A percentile compares a stretch with the other conserved stretches of the same genome.
These are phyloP conservation scores for Thermophis baileyi DNA, from an alignment of 2,113 vertebrate species.

Conservation along the genomic window DNA sequence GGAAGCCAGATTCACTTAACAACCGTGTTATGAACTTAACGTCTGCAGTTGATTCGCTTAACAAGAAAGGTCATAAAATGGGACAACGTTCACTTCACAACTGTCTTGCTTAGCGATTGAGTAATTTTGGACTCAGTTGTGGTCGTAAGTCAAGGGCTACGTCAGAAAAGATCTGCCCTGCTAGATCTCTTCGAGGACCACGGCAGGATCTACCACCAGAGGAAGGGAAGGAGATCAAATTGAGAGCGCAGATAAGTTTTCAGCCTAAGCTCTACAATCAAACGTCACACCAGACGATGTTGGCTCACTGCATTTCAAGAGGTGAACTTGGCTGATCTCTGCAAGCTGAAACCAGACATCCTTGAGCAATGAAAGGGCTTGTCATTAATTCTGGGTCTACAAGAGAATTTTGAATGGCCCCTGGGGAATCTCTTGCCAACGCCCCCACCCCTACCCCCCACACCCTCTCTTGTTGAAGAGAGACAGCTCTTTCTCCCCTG, in stretches of 20 bases:
- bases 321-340: background rate
- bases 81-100: too few relatives aligned
- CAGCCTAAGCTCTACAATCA: background rate
- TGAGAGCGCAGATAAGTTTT: background rate
- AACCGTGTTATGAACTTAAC: too few relatives aligned
- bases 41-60: too few relatives aligned
- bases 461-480: too few relatives aligned
- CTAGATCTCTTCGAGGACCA: accelerated
- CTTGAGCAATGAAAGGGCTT: background rate
- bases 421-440: background rate
- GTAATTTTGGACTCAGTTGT: too few relatives aligned
- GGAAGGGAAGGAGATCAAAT: background rate
- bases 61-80: too few relatives aligned
- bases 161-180: background rate
- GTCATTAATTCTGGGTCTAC: background rate
- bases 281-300: background rate
- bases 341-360: background rate
- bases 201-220: background rate
- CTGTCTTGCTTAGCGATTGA: too few relatives aligned
- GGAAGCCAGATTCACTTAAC: too few relatives aligned
- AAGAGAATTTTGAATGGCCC: background rate
- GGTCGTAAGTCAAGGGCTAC: too few relatives aligned
- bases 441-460: too few relatives aligned
- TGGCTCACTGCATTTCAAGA: background rate
- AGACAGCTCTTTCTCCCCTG: background rate